Base-by-base conservation (phyloP, 2,113 vertebrate species). In the Daphoenositta chrysoptera region DNA sequence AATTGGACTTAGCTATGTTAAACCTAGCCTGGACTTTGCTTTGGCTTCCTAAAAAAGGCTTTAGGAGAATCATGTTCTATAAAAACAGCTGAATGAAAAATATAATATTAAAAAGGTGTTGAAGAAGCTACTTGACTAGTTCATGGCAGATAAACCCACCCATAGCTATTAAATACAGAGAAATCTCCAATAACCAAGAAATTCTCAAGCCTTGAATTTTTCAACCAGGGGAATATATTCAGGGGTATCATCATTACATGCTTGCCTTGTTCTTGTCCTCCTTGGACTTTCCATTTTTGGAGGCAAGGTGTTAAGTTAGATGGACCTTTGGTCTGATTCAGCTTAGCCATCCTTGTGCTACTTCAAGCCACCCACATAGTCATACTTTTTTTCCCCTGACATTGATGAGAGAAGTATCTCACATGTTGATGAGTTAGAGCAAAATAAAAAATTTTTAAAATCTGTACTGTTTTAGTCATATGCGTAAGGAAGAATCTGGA, bases 1-100 rank as follows among this genome's bases (percentile, higher is more conserved):
- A 77, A 35, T 1, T 9, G 26, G 56, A 70, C 14, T 90, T 79
- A 1, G 4, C 35, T 73, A 30, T 83, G 47, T 47, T 66, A 73
- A 87, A 88, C 15, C 15, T 15, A 51, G 10, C 17, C 56, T 84
- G 33, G 75, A 58, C 10, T 33, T 76, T n/a, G 33, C 40, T 87
- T 76, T 69, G 51, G n/a, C 37, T 90, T 87, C 73, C 76, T 83
- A 39, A 51, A 94, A 94, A 89, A 66, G 8, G 13, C 13, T 83
- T 83, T n/a, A 61, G 40, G 40, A 80, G 7, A 90, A 57, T 28
- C 11, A 35, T 3, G 14, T 40, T 65, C 20, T 35, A 7, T 70
- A 47, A 53, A 77, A 92, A 70, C 2, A 64, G 18, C 8, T 42
- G 35, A 75, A 82, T 0, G 2, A 53, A 91, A 95, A 89, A 40